Evolutionary conservation across 2,888 invertebrate genomes (phyloP).

Genomic region (Apantesis nais): DNA sequence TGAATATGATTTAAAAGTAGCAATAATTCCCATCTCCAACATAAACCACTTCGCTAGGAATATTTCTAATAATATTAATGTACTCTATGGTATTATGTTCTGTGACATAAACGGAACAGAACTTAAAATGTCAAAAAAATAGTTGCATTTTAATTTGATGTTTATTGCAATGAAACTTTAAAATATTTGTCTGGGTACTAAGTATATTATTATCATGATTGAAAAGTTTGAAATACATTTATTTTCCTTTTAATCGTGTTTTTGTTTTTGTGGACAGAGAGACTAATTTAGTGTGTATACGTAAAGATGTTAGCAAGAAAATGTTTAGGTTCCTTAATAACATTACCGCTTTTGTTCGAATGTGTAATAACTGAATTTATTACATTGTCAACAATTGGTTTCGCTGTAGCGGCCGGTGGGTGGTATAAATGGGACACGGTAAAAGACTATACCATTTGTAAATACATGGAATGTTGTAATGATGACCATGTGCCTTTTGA

Average conservation of each 20-base stretch:
- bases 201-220: not conserved
- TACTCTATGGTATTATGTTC: too few species aligned
- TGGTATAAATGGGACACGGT: conserved; percentile 73
- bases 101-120: not conserved
- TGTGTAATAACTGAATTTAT: conserved; percentile 60
- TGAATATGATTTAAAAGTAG: too few species aligned
- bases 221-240: not conserved
- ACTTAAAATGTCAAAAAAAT: not conserved
- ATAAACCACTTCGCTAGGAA: too few species aligned
- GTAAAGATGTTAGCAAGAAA: conserved; percentile 12
- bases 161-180: not conserved
- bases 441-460: conserved; percentile 80
- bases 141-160: not conserved
- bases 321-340: conserved; percentile 13
- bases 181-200: not conserved
- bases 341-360: conserved; percentile 30
- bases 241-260: not conserved
- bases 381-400: conserved; percentile 58
- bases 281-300: not conserved
- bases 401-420: conserved; percentile 61
- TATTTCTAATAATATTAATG: too few species aligned
- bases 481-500: conserved; percentile 82
- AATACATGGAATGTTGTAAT: conserved; percentile 86
- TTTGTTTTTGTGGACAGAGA: not conserved
- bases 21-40: too few species aligned